Conservation (phyloP, 2,797 vertebrate species). For the Pseudotriccus pelzelni region DNA sequence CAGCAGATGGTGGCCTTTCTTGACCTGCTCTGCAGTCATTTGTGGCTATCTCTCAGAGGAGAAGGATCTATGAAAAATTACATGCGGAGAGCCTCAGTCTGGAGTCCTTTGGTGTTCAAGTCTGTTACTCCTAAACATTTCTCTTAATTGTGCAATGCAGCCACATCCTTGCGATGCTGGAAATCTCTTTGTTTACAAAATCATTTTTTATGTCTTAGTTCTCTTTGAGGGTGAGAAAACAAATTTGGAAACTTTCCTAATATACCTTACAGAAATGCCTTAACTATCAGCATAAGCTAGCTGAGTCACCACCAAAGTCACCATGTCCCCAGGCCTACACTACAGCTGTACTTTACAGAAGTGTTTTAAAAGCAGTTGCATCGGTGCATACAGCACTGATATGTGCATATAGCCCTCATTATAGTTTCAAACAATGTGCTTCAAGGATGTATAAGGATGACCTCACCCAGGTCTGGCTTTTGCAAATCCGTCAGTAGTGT, state of each 20-base stretch:
- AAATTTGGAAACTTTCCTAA: constrained; percentile 22
- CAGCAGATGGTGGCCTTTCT: not conserved
- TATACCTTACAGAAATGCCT: constrained; percentile 3
- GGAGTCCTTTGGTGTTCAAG: not conserved
- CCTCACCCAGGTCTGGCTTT: not conserved
- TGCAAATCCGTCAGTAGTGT: not conserved
- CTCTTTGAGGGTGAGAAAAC: not conserved
- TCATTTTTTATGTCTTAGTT: not conserved
- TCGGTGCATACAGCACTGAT: not conserved
- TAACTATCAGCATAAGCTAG: not conserved
- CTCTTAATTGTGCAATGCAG: not conserved
- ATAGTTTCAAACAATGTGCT: not conserved
- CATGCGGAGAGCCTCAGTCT: not conserved
- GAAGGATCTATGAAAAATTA: not conserved
- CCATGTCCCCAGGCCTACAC: not conserved
- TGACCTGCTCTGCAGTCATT: not conserved
- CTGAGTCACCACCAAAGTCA: not conserved
- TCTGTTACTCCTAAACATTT: not conserved
- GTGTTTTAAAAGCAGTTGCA: not conserved
- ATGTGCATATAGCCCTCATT: not conserved
- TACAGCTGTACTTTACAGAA: not conserved
- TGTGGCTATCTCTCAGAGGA: not conserved
- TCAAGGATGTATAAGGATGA: not conserved
- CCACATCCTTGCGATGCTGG: not conserved
- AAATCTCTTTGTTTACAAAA: constrained; percentile 39